Percentiles rank a stretch among this genome's conserved stretches.
phyloP scores from a whole-genome alignment of 2,888 invertebrate species.

The Drosophila demipolita region DNA sequence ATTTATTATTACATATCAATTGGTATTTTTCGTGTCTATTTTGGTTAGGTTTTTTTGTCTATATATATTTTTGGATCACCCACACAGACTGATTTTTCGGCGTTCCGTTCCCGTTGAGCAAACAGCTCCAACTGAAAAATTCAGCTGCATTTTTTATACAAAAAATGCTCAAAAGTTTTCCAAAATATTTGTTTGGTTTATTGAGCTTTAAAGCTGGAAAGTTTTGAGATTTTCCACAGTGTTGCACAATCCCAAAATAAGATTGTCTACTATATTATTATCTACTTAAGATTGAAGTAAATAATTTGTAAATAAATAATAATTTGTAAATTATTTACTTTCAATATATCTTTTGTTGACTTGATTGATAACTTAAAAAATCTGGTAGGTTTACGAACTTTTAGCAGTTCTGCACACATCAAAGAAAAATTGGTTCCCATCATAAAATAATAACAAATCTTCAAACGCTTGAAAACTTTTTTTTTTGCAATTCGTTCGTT shows the following conservation, averaged over 20 bases:
- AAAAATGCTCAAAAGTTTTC: constrained; percentile 67
- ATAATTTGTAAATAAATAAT: not conserved
- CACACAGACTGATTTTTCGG: constrained; percentile 22
- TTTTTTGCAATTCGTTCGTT: constrained; percentile 26
- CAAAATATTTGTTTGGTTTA: constrained; percentile 41
- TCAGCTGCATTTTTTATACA: constrained; percentile 12
- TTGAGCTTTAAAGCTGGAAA: constrained; percentile 55
- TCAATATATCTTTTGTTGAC: not conserved
- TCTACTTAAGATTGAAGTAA: not conserved
- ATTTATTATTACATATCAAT: constrained; percentile 3
- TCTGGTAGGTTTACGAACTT: too few relatives aligned
- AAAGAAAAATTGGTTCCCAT: not conserved
- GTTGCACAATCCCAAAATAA: constrained; percentile 32
- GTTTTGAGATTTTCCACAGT: constrained; percentile 41
- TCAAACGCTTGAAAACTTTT: not conserved
- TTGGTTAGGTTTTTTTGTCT: constrained; percentile 32
- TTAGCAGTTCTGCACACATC: too few relatives aligned
- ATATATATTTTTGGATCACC: constrained; percentile 56
- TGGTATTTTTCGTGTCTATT: constrained; percentile 27
- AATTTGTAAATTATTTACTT: not conserved
- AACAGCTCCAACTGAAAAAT: constrained; percentile 50
- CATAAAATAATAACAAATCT: not conserved
- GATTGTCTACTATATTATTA: constrained; percentile 1
- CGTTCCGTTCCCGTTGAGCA: constrained; percentile 42
- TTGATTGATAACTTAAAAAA: too few relatives aligned